phyloP scores from a whole-genome alignment of 1,140 invertebrate species.

The Heliconius hewitsoni region DNA sequence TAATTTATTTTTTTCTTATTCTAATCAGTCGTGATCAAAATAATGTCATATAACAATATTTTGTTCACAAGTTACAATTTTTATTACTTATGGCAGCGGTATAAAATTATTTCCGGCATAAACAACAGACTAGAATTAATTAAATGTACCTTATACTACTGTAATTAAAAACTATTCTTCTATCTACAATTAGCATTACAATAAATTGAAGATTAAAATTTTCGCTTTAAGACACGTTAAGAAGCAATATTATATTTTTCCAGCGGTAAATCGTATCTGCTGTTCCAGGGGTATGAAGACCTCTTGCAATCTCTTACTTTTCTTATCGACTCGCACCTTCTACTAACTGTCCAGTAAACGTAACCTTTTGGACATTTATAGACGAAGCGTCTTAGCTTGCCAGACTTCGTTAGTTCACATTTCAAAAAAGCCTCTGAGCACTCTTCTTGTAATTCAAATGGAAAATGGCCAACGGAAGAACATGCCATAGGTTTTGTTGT shows the following conservation, averaged over 20 bases:
- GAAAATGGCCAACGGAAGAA: conserved; percentile 85
- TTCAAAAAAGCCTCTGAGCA: conserved; percentile 89
- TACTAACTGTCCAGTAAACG: conserved; percentile 88
- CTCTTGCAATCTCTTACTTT: conserved; percentile 83
- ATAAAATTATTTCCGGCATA: conserved; percentile 16
- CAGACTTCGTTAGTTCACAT: conserved; percentile 82
- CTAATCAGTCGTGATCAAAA: conserved; percentile 72
- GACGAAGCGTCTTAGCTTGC: conserved; percentile 85
- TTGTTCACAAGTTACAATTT: conserved; percentile 67
- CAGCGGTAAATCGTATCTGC: conserved; percentile 80
- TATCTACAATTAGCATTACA: conserved; percentile 19
- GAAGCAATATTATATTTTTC: conserved; percentile 78
- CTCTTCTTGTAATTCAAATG: conserved; percentile 83
- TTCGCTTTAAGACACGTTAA: conserved; percentile 17
- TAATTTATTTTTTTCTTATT: conserved; percentile 47
- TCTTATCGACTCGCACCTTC: conserved; percentile 85
- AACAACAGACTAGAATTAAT: conserved; percentile 36
- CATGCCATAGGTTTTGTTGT: conserved; percentile 82
- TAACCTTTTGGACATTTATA: conserved; percentile 89
- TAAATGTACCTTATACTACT: conserved; percentile 13
- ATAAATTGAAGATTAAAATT: not conserved
- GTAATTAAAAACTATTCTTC: conserved; percentile 4
- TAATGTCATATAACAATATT: conserved; percentile 64
- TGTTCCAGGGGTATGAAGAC: conserved; percentile 64
- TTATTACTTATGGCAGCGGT: conserved; percentile 57